Percentiles rank a stretch among this genome's conserved stretches.
phyloP scores from a whole-genome alignment of 2,888 invertebrate species.

The Ormyrus labotus region DNA sequence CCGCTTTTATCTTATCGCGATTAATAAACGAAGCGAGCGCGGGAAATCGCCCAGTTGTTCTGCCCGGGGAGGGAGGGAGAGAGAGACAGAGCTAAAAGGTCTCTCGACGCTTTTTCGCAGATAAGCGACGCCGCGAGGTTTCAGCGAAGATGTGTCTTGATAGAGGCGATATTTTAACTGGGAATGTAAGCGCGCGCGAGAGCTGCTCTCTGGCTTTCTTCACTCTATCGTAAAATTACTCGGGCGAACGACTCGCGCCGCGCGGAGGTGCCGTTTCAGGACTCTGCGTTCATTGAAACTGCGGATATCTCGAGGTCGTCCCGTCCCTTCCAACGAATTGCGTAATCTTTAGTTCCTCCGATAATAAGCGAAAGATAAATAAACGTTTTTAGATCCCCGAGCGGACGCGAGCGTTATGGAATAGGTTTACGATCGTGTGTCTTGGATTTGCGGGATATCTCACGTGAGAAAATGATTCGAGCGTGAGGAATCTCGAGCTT shows the following conservation, averaged over 20 bases:
- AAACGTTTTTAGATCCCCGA: neutral
- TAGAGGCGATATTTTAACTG: neutral
- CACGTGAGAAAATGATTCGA: too few species aligned
- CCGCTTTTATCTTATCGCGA: conserved; percentile 45
- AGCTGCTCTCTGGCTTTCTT: conserved; percentile 27
- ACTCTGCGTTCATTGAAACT: neutral
- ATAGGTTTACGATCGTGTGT: too few species aligned
- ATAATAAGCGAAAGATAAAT: conserved; percentile 20
- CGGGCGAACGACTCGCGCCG: neutral
- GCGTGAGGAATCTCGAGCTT: too few species aligned
- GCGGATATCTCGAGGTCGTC: neutral
- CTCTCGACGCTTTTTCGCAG: neutral
- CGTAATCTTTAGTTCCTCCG: conserved; percentile 6
- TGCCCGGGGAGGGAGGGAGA: too few species aligned
- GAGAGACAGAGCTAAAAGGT: too few species aligned
- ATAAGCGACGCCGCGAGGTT: conserved; percentile 6
- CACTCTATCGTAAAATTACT: conserved; percentile 30
- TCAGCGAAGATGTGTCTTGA: neutral
- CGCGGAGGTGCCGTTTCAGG: neutral
- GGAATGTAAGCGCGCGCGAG: neutral
- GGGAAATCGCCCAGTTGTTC: neutral
- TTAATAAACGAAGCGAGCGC: conserved; percentile 41
- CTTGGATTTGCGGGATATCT: too few species aligned
- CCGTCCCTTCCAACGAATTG: neutral
- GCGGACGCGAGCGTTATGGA: too few species aligned